Evolutionary conservation across 2,888 invertebrate species (phyloP).

Genomic region (Loripinus fragilis): DNA sequence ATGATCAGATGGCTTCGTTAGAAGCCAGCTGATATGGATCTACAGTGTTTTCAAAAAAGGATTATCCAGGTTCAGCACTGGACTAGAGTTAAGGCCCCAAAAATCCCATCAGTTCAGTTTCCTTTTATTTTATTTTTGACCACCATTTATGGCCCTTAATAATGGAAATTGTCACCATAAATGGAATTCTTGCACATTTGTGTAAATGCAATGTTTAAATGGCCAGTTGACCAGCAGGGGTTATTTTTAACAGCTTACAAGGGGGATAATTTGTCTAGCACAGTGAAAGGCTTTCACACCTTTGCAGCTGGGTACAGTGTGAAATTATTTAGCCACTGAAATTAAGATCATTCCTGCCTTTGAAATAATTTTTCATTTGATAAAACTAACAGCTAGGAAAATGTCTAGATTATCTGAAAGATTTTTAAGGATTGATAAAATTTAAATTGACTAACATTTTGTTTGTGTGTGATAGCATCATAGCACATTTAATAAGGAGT

Average conservation of each 20-base stretch:
- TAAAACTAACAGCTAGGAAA: not conserved
- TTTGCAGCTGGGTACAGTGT: not conserved
- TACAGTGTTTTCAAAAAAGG: too few species aligned
- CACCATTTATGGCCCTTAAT: not conserved
- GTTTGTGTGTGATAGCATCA: not conserved
- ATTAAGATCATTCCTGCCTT: not conserved
- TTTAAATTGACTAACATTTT: not conserved
- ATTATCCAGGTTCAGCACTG: too few species aligned
- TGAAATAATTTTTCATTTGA: not conserved
- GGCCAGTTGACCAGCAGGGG: not conserved
- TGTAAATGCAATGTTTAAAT: not conserved
- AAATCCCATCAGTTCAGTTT: too few species aligned
- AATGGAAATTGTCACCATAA: not conserved
- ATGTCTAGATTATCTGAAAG: conserved; percentile 13
- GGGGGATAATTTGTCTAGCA: conserved; percentile 8
- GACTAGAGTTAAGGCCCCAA: too few species aligned
- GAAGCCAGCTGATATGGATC: too few species aligned
- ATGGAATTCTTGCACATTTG: conserved; percentile 15
- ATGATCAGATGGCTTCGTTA: too few species aligned
- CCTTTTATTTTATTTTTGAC: too few species aligned
- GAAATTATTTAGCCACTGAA: conserved; percentile 9
- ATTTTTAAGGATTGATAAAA: not conserved
- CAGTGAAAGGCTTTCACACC: not conserved
- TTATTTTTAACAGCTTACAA: conserved; percentile 2
- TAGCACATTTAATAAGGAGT: too few species aligned